Evolutionary conservation across 2,113 vertebrate genomes (phyloP).

Genomic region (Phoenicopterus ruber): DNA sequence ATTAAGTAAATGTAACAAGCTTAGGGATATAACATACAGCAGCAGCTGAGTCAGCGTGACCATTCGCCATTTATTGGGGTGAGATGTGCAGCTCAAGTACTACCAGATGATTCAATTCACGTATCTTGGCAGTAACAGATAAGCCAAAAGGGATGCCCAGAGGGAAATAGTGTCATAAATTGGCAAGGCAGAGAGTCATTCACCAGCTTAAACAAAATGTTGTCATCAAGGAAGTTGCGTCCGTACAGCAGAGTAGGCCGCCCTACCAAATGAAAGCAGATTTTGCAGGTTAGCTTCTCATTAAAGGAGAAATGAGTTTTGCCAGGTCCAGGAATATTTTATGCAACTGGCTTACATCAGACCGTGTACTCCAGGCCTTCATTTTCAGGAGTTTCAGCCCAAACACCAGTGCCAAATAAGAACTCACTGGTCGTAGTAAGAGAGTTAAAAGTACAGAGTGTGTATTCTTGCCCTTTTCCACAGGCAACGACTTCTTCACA

Average conservation of each 20-base stretch:
- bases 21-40: conserved; percentile 19
- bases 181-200: conserved; percentile 19
- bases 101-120: conserved; percentile 47
- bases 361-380: not conserved
- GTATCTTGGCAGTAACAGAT: conserved; percentile 35
- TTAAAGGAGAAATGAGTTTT: not conserved
- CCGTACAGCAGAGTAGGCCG: not conserved
- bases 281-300: not conserved
- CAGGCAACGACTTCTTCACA: not conserved
- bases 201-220: conserved; percentile 26
- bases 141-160: conserved; percentile 29
- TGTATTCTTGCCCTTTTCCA: not conserved
- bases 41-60: conserved; percentile 53
- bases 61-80: not conserved
- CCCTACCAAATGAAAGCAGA: not conserved
- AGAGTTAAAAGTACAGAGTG: not conserved
- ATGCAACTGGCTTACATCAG: not conserved
- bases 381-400: not conserved
- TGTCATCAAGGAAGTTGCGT: conserved; percentile 18
- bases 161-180: conserved; percentile 25
- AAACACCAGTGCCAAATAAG: not conserved
- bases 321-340: not conserved
- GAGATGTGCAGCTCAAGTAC: conserved; percentile 36
- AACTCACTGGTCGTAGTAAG: not conserved
- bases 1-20: conserved; percentile 48